These are phyloP conservation scores for Chascanopsetta lugubris DNA, from an alignment of 2,113 vertebrate genomes.

Conservation along the genomic window DNA sequence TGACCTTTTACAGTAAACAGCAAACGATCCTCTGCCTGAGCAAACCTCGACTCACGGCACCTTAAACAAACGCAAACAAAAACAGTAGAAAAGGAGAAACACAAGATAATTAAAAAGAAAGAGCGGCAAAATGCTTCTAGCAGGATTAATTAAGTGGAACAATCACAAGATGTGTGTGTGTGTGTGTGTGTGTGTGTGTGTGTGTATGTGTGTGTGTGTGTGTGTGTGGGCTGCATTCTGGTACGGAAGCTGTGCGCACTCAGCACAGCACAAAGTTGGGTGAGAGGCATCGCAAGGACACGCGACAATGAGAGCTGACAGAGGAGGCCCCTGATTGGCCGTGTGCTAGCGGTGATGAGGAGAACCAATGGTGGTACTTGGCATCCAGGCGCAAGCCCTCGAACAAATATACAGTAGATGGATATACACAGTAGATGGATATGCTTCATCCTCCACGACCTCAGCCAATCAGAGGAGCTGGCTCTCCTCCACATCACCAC, in stretches of 20 bases:
- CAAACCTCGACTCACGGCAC: constrained; percentile 9
- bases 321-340: constrained; percentile 15
- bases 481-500: constrained; percentile 45
- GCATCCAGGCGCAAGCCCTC: constrained; percentile 36
- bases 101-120: constrained; percentile 35
- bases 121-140: constrained; percentile 36
- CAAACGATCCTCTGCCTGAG: constrained; percentile 39
- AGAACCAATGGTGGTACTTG: constrained; percentile 38
- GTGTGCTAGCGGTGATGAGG: constrained; percentile 21
- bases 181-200: neutral
- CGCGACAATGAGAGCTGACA: constrained; percentile 38
- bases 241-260: constrained; percentile 27
- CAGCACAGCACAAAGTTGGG: constrained; percentile 23
- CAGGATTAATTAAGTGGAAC: constrained; percentile 51
- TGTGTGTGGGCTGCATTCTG: constrained; percentile 18
- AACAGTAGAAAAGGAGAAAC: constrained; percentile 4
- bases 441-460: constrained; percentile 54
- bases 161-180: constrained; percentile 15
- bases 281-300: constrained; percentile 20
- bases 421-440: constrained; percentile 42
- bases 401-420: constrained; percentile 43
- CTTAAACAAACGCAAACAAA: constrained; percentile 12
- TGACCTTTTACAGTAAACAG: constrained; percentile 54
- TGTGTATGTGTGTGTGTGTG: neutral
- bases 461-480: constrained; percentile 32